Percentiles rank a stretch among this genome's conserved stretches.
Conservation (phyloP, 1,140 invertebrate species). For the Brachionus angularis region DNA sequence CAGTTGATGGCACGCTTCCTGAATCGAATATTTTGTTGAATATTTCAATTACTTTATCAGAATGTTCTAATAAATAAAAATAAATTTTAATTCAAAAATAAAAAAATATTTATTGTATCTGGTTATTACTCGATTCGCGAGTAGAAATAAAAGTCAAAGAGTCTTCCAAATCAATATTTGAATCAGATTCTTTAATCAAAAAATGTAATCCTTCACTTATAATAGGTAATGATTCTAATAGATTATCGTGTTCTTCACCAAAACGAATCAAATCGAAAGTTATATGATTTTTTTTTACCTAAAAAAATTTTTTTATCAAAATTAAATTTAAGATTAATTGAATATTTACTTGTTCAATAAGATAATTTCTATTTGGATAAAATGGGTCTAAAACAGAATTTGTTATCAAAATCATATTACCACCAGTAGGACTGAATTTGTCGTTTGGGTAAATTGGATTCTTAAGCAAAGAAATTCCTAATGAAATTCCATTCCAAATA, state of each 20-base stretch:
- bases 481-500: conserved; percentile 33
- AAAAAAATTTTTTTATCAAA: no score
- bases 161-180: neutral
- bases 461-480: neutral
- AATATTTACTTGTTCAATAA: conserved; percentile 2
- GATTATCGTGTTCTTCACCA: neutral
- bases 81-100: neutral
- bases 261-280: neutral
- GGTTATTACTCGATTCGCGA: conserved; percentile 1
- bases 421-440: neutral
- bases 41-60: no score
- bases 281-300: conserved; percentile 11
- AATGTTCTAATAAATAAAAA: no score
- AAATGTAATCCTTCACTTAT: neutral
- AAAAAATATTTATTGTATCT: no score
- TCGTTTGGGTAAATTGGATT: neutral
- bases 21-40: no score
- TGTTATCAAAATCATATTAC: neutral
- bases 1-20: no score
- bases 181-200: neutral
- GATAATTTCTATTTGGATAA: conserved; percentile 1
- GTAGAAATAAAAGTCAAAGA: neutral
- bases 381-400: neutral
- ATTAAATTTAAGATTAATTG: neutral
- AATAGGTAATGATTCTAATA: neutral